Conservation (phyloP, 2,888 invertebrate species). For the Acronicta alni region DNA sequence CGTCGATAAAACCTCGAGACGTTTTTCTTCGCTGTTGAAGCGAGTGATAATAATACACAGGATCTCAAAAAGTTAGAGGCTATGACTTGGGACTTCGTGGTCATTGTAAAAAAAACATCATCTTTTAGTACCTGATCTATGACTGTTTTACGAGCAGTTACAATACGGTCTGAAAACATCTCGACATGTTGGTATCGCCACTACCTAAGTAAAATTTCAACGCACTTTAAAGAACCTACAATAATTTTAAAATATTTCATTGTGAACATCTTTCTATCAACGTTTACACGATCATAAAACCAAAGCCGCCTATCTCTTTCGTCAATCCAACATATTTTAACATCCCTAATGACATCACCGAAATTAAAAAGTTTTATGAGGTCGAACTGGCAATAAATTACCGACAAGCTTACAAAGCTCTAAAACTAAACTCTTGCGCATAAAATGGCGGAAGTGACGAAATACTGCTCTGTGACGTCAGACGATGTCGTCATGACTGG, state of each 20-base stretch:
- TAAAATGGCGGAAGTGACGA: slow-evolving; percentile 57
- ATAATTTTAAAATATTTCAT: slow-evolving; percentile 7
- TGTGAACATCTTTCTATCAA: slow-evolving; percentile 22
- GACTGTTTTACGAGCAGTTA: no score
- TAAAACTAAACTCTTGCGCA: slow-evolving; percentile 57
- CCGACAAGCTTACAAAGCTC: slow-evolving; percentile 44
- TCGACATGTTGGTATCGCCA: no score
- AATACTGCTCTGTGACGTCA: slow-evolving; percentile 47
- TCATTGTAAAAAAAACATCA: no score
- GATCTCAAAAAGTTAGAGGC: no score
- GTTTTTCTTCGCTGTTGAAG: no score
- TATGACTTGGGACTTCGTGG: no score
- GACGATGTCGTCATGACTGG: slow-evolving; percentile 18
- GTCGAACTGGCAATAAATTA: slow-evolving; percentile 43
- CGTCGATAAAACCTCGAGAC: no score
- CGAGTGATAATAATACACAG: no score
- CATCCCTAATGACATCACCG: slow-evolving; percentile 26
- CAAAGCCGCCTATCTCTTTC: slow-evolving; percentile 16
- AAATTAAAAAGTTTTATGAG: slow-evolving; percentile 48
- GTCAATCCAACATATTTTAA: slow-evolving; percentile 24
- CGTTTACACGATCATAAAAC: slow-evolving; percentile 6
- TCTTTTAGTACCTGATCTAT: no score
- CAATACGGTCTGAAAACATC: no score
- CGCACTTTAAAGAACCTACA: neutral
- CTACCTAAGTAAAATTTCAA: no score